These are phyloP conservation scores for Cryptomyrus ogoouensis DNA, from an alignment of 2,113 vertebrate species.

Conservation along the genomic window DNA sequence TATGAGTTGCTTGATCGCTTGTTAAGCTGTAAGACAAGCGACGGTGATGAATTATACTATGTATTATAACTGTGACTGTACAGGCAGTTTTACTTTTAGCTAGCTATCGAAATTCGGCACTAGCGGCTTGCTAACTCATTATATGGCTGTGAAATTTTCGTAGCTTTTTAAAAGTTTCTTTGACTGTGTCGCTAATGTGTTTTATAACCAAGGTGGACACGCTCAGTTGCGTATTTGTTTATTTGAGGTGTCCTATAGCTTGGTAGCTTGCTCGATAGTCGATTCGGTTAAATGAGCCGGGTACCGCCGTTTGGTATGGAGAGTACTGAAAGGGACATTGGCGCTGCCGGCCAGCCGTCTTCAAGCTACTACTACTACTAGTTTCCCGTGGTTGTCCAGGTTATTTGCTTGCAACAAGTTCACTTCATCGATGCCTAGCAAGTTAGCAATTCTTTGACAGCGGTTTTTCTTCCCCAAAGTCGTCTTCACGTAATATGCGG, in stretches of 20 bases:
- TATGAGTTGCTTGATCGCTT: neutral
- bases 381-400: neutral
- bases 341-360: neutral
- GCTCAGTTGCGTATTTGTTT: neutral
- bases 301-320: neutral
- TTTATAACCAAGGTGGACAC: neutral
- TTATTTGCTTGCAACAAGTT: neutral
- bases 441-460: neutral
- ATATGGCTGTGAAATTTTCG: neutral
- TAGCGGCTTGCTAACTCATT: neutral
- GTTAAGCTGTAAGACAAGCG: neutral
- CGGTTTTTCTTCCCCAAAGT: neutral
- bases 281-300: neutral
- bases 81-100: neutral
- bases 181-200: neutral
- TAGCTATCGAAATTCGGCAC: neutral
- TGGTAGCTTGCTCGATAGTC: neutral
- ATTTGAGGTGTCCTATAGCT: neutral
- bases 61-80: too few relatives aligned
- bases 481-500: slow-evolving; percentile 3
- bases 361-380: neutral
- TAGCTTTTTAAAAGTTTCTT: slow-evolving; percentile 1
- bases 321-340: neutral
- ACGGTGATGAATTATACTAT: neutral
- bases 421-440: neutral